These are phyloP conservation scores for Tympanuchus pallidicinctus DNA, from an alignment of 2,113 vertebrate genomes.

Conservation along the genomic window DNA sequence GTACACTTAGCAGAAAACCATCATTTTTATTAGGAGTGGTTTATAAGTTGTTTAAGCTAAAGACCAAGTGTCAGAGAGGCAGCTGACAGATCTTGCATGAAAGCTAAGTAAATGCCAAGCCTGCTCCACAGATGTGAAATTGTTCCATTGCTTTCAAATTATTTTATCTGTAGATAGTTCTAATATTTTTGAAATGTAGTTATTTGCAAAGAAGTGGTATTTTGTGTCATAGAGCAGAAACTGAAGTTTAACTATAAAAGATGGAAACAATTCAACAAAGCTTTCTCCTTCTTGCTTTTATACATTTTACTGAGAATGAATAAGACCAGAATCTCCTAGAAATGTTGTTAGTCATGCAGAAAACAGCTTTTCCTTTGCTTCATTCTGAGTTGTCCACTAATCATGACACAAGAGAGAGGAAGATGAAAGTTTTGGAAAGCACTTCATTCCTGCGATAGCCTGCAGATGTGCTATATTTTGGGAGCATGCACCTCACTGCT, in stretches of 20 bases:
- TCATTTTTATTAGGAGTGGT: not conserved
- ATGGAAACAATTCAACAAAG: not conserved
- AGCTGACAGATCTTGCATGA: not conserved
- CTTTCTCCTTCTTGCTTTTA: not conserved
- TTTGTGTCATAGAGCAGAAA: not conserved
- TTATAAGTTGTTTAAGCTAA: not conserved
- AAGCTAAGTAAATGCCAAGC: not conserved
- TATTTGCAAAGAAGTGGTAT: not conserved
- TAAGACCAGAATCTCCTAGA: not conserved
- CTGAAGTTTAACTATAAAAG: not conserved
- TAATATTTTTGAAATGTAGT: not conserved
- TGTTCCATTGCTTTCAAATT: not conserved
- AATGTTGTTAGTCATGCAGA: not conserved
- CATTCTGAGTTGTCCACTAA: not conserved
- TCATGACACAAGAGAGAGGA: not conserved
- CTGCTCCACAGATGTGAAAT: not conserved
- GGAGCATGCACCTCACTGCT: not conserved
- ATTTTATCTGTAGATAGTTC: not conserved
- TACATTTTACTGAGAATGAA: not conserved
- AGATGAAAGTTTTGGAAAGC: not conserved
- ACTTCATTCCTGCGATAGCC: rapidly evolving
- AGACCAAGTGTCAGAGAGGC: not conserved
- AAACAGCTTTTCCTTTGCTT: not conserved
- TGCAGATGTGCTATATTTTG: not conserved
- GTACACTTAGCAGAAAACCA: not conserved